Evolutionary conservation across 2,113 vertebrate species (phyloP).

Genomic region (Leuciscus idus): DNA sequence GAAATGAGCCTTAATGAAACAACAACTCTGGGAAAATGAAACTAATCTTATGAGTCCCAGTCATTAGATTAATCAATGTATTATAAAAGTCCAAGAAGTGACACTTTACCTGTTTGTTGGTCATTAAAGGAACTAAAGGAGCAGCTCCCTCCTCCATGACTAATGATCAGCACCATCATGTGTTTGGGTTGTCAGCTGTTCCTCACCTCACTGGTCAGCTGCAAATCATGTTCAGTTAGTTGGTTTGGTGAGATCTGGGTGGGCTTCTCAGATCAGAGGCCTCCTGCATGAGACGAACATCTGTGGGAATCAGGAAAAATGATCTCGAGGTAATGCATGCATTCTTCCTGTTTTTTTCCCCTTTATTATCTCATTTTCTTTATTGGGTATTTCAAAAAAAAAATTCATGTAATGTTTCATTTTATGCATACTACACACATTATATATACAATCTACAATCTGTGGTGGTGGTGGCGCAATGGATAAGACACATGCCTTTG

Average conservation of each 20-base stretch:
- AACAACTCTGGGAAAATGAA: no score
- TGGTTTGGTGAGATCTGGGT: not conserved
- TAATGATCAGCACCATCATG: slow-evolving; percentile 4
- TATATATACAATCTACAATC: no score
- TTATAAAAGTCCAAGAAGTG: not conserved
- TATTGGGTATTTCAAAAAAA: not conserved
- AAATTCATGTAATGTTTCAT: no score
- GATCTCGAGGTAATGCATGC: slow-evolving; percentile 24
- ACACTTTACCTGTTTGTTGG: not conserved
- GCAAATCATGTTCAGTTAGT: not conserved
- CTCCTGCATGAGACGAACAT: slow-evolving; percentile 17
- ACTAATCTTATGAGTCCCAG: not conserved
- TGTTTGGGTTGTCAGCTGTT: slow-evolving; percentile 26
- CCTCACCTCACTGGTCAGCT: slow-evolving; percentile 15
- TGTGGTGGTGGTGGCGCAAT: no score
- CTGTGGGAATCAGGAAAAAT: not conserved
- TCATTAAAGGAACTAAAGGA: not conserved
- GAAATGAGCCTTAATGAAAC: no score
- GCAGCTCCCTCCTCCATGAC: not conserved
- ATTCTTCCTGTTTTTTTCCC: not conserved
- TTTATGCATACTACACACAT: no score
- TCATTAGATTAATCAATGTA: not conserved
- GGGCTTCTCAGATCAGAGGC: not conserved
- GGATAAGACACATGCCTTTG: no score
- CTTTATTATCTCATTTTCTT: not conserved